A percentile compares a stretch with the other conserved stretches of the same genome.
Conservation (phyloP, 1,140 invertebrate species). For the Dreissena polymorpha region DNA sequence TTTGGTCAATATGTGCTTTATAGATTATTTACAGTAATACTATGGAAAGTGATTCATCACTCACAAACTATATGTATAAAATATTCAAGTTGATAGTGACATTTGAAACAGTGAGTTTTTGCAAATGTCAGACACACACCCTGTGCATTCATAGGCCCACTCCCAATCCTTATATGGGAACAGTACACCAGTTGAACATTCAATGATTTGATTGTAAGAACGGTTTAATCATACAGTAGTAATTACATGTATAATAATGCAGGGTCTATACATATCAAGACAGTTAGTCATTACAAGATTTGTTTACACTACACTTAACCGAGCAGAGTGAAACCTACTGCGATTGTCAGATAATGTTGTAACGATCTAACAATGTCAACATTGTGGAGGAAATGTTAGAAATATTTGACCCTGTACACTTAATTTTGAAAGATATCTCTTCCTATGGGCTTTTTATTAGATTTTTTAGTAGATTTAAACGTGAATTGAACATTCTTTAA, state of each 20-base stretch:
- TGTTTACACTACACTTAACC: constrained; percentile 13
- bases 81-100: not conserved
- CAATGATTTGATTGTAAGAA: not conserved
- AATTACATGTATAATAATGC: not conserved
- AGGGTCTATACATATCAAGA: constrained; percentile 1
- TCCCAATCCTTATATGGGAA: not conserved
- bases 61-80: no score
- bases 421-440: no score
- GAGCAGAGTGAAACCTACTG: not conserved
- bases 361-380: constrained; percentile 31
- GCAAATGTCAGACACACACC: not conserved
- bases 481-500: no score
- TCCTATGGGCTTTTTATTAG: no score
- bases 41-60: no score
- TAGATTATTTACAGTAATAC: no score
- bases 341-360: constrained; percentile 32
- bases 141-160: not conserved
- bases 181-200: not conserved
- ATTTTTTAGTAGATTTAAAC: no score
- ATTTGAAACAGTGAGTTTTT: not conserved
- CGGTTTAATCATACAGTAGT: constrained; percentile 10
- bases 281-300: constrained; percentile 32
- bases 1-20: no score
- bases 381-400: constrained; percentile 1
- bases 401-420: not conserved